Base-by-base conservation (phyloP, 2,888 invertebrate species). In the Alloplasta piceator region DNA sequence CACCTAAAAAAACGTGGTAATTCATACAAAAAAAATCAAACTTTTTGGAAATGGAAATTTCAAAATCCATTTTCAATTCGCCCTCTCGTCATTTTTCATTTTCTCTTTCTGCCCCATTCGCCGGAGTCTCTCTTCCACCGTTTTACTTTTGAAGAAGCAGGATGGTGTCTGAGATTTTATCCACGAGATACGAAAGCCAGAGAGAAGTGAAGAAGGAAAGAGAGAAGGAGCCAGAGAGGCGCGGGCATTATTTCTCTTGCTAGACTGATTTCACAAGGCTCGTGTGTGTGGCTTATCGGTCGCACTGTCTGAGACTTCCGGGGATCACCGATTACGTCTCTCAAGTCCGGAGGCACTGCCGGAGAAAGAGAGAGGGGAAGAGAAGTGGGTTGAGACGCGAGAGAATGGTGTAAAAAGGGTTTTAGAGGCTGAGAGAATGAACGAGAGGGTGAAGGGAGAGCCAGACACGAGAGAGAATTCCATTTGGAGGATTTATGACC, bases 401-500 rank as follows among this genome's bases (percentile, higher is more conserved):
- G 26, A 26, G 26, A 26, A 26, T 26, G 3, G 72, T 48, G 52
- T 50, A 55, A 7, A 60, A 55, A 70, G 38, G 38, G 50, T 16
- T 55, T 74, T 41, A 52, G 61, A 58, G 58, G 41, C 48, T 41
- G 6, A 36, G 58, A 26, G 73, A 48, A 60, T 74, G 52, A 46
- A 36, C 16, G 66, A 61, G 60, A 73, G 52, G 52, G 67, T 66
- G 38, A 75, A 68, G 66, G 58, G 67, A 26, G 48, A 46, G 66
- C 67, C 67, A 80, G 82, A 84, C 77, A 74, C 61, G 68, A 61
- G 75, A 78, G 76, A 66, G 81, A 84, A 85, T 87, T 87, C 85
- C 87, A 89, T 89, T 89, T 85, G 81, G 84, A 85, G 84, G 87
- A 89, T 89, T 89, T 88, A 89, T 87, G 86, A 84, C 82, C 78